These are phyloP conservation scores for Craseonycteris thonglongyai DNA, from an alignment of 2,113 vertebrate genomes.

Conservation along the genomic window DNA sequence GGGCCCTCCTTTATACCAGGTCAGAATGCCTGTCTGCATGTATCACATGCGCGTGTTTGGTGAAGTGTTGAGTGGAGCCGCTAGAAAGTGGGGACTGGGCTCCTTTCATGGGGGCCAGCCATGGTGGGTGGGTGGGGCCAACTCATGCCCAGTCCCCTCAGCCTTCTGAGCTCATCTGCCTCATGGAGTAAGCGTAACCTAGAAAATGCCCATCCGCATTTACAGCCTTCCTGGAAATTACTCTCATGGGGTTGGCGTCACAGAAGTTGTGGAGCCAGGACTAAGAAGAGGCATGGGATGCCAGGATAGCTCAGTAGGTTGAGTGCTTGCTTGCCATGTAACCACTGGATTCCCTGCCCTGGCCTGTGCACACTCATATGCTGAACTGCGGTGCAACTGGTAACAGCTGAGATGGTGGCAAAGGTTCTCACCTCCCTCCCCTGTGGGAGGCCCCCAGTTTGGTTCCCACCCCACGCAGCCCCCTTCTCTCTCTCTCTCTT, in stretches of 20 bases:
- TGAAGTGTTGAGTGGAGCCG: not conserved
- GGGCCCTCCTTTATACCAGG: not conserved
- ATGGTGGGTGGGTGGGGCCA: too few relatives aligned
- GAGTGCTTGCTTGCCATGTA: too few relatives aligned
- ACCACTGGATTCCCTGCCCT: too few relatives aligned
- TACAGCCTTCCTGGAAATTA: not conserved
- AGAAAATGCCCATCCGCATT: not conserved
- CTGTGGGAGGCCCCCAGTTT: too few relatives aligned
- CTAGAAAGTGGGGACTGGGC: too few relatives aligned
- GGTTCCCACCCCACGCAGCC: too few relatives aligned
- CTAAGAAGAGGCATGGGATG: not conserved
- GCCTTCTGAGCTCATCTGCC: not conserved
- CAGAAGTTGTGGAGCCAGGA: not conserved
- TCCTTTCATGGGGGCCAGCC: not conserved
- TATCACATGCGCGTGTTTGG: not conserved
- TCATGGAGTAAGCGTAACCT: not conserved
- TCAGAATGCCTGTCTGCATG: not conserved
- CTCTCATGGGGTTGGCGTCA: not conserved
- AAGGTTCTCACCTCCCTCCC: too few relatives aligned
- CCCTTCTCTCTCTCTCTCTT: too few relatives aligned
- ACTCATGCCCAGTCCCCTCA: not conserved
- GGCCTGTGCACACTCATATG: too few relatives aligned
- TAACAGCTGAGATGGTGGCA: too few relatives aligned
- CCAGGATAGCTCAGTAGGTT: too few relatives aligned
- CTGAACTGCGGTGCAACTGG: too few relatives aligned